These are phyloP conservation scores for Sebastiscus albofasciatus DNA, from an alignment of 2,797 vertebrate genomes.

Conservation along the genomic window DNA sequence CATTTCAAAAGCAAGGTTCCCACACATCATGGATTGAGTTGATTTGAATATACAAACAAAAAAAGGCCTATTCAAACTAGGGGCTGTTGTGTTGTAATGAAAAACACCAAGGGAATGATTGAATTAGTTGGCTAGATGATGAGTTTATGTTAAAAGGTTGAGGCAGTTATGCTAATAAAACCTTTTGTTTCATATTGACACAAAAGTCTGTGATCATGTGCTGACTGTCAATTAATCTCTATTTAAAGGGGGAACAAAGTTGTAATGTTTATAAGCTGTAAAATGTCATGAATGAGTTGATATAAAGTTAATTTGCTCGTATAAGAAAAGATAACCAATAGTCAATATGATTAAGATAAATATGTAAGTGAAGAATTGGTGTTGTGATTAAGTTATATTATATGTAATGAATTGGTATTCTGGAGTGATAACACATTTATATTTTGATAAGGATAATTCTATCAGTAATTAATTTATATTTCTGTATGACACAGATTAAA, in stretches of 20 bases:
- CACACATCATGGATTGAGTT: background rate
- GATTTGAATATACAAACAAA: slow-evolving; percentile 14
- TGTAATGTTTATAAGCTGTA: background rate
- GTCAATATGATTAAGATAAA: no score
- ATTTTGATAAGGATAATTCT: no score
- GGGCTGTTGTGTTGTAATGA: background rate
- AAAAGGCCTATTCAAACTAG: background rate
- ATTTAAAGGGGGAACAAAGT: background rate
- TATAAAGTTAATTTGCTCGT: slow-evolving; percentile 14
- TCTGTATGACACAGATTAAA: no score
- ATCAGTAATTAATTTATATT: no score
- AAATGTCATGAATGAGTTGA: background rate
- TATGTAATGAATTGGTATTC: no score
- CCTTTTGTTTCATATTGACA: slow-evolving; percentile 45
- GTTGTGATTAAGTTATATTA: no score
- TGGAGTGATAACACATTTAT: no score
- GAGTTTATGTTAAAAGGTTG: slow-evolving; percentile 2
- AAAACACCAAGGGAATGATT: slow-evolving; percentile 24
- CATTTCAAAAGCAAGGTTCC: background rate
- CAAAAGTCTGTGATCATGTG: background rate
- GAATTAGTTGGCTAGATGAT: background rate
- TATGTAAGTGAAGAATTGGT: no score
- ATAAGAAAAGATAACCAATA: no score
- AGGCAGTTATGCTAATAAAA: slow-evolving; percentile 9
- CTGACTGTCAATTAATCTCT: background rate